phyloP scores from a whole-genome alignment of 2,888 invertebrate species.

The Drosophila mimetica region DNA sequence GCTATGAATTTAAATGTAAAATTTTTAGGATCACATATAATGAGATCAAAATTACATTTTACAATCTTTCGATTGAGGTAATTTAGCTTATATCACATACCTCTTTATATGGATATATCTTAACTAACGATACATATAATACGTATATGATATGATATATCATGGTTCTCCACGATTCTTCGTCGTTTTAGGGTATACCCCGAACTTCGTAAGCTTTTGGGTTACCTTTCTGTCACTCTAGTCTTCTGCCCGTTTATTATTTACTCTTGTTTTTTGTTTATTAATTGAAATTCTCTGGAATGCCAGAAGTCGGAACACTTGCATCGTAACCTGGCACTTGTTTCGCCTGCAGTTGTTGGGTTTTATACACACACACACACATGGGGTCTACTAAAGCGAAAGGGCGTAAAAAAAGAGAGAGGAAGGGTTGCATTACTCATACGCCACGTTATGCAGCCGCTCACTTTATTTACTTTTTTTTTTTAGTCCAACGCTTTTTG shows the following conservation, averaged over 20 bases:
- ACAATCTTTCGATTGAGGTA: no score
- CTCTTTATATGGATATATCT: neutral
- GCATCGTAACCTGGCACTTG: conserved; percentile 51
- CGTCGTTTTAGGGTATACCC: conserved; percentile 3
- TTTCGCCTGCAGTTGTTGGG: conserved; percentile 34
- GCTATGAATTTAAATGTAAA: no score
- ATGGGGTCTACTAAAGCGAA: neutral
- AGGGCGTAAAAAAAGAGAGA: conserved; percentile 11
- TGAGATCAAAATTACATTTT: no score
- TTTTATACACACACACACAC: conserved; percentile 1
- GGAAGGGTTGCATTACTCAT: conserved; percentile 56
- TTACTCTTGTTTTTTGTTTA: conserved; percentile 29
- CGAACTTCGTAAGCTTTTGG: conserved; percentile 10
- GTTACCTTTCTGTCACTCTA: neutral
- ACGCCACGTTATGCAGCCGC: conserved; percentile 54
- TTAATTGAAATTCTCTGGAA: conserved; percentile 63
- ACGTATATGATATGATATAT: no score
- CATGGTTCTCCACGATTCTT: neutral
- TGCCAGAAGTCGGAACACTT: conserved; percentile 50
- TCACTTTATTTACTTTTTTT: conserved; percentile 13
- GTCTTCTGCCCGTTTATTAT: neutral
- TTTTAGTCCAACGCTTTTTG: conserved; percentile 17
- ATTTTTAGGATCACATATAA: no score
- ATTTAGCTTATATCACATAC: neutral
- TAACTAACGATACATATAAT: no score